phyloP scores from a whole-genome alignment of 2,113 vertebrate species.

The Neolamprologus longior region DNA sequence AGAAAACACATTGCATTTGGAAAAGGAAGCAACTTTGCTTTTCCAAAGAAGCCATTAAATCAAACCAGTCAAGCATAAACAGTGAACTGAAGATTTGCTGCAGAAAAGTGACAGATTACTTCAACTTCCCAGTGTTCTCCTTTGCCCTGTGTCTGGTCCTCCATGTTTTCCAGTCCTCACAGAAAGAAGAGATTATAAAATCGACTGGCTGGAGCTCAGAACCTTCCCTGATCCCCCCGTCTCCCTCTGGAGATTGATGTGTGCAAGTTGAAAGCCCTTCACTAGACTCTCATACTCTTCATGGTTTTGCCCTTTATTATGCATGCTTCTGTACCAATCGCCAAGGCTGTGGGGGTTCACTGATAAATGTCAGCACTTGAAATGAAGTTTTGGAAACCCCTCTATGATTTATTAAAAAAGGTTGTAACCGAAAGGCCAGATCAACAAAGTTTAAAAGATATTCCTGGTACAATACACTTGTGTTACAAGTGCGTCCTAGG shows the following conservation, averaged over 20 bases:
- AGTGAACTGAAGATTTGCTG: slow-evolving; percentile 1
- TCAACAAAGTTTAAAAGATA: not conserved
- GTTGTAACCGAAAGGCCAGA: slow-evolving; percentile 9
- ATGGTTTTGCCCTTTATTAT: slow-evolving; percentile 43
- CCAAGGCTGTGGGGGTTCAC: not conserved
- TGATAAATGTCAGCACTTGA: slow-evolving; percentile 44
- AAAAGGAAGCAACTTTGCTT: not conserved
- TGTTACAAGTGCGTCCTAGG: not conserved
- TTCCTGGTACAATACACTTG: not conserved
- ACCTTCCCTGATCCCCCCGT: not conserved
- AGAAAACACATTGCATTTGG: not conserved
- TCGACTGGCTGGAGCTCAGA: not conserved
- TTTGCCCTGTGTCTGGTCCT: not conserved
- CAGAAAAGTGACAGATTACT: slow-evolving; percentile 24
- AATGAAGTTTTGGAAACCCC: slow-evolving; percentile 12
- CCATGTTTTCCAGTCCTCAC: not conserved
- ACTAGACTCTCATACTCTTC: not conserved
- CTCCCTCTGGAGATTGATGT: slow-evolving; percentile 23
- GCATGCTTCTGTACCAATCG: not conserved
- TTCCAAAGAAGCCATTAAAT: slow-evolving; percentile 53
- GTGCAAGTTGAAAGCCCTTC: not conserved
- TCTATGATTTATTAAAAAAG: slow-evolving; percentile 3
- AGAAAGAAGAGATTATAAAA: slow-evolving; percentile 27
- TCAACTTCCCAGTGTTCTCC: slow-evolving; percentile 9
- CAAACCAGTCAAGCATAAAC: slow-evolving; percentile 47